Evolutionary conservation across 92 coral and sea anemone species (phyloP), one percentile per base, ranked within the genome.

Genomic region (Zoanthus solanderi): DNA sequence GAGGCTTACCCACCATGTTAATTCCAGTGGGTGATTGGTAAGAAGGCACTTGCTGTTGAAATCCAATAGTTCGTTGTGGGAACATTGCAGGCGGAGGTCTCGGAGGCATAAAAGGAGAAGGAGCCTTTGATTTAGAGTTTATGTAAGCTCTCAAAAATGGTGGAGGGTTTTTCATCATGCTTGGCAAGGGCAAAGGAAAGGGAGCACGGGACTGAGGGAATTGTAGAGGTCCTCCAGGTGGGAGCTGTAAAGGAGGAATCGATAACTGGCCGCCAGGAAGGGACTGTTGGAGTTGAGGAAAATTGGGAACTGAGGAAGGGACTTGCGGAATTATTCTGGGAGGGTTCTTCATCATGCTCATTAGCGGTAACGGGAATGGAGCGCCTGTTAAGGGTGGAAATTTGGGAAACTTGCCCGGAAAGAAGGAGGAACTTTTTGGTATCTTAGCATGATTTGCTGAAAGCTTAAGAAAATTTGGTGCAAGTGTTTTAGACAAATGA

Each of bases 331-430:
- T 66, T 17, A 81, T 66, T 12, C 23, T 66, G 17, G 85, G 85
- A 4, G 85, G 85, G 28, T 81, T 81, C 52, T 81, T 81, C 85
- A 81, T 81, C 85, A 81, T 81, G 3, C 85, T 81, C 85, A 81
- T 66, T 50, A 81, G 47, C 52, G 85, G 85, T 32, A 81, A 17
- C 12, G 85, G 85, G 29, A 81, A 81, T 8, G 75, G 85, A 16
- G 85, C 85, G 6, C 85, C 74, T 0, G 75, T 63, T 28, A 66
- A 31, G 2, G 75, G 85, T 47, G 75, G 61, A 17, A 81, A 81
- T 29, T 65, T 60, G 15, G 85, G 58, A 15, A 66, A 45, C 18
- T 45, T 47, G n/a, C 61, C 31, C 7, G 66, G 5, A 6, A 30
- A 12, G n/a, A 54, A 77, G 44, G 82, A 42, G 31, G 44, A 32